Evolutionary conservation across 1,140 invertebrate species (phyloP).

Genomic region (Drosophila kepulauana): DNA sequence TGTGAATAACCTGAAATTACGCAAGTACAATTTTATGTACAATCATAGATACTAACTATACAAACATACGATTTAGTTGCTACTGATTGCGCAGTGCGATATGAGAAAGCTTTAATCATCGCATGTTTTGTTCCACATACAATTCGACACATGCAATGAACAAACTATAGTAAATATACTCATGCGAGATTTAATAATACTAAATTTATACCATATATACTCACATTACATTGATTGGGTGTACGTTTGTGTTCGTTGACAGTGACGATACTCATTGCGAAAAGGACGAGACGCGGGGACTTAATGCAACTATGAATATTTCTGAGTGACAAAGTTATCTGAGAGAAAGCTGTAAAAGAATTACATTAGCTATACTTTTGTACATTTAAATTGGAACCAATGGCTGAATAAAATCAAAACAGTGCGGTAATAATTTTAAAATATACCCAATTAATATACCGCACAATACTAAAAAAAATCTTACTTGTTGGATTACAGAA

Average conservation of each 20-base stretch:
- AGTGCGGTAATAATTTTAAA: neutral
- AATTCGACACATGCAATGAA: slow-evolving; percentile 21
- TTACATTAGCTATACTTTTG: slow-evolving; percentile 24
- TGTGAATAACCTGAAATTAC: slow-evolving; percentile 2
- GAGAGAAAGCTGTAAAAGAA: slow-evolving; percentile 40
- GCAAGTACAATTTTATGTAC: neutral
- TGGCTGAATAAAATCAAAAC: neutral
- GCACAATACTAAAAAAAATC: too few relatives aligned
- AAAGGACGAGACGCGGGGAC: neutral
- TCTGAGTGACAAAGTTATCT: slow-evolving; percentile 6
- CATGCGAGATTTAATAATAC: slow-evolving; percentile 8
- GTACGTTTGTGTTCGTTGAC: slow-evolving; percentile 33
- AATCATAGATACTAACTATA: neutral
- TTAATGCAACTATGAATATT: slow-evolving; percentile 27
- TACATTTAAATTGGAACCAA: neutral
- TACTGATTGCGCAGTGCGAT: slow-evolving; percentile 26
- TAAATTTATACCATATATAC: slow-evolving; percentile 5
- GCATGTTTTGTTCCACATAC: too few relatives aligned
- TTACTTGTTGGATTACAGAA: too few relatives aligned
- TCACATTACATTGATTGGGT: slow-evolving; percentile 12
- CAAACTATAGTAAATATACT: slow-evolving; percentile 3
- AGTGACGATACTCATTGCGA: slow-evolving; percentile 18
- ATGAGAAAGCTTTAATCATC: slow-evolving; percentile 9
- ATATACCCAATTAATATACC: too few relatives aligned
- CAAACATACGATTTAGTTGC: neutral